A percentile compares a stretch with the other conserved stretches of the same genome.
phyloP scores from a whole-genome alignment of 1,140 invertebrate species.

The Cyrtorhinus lividipennis region DNA sequence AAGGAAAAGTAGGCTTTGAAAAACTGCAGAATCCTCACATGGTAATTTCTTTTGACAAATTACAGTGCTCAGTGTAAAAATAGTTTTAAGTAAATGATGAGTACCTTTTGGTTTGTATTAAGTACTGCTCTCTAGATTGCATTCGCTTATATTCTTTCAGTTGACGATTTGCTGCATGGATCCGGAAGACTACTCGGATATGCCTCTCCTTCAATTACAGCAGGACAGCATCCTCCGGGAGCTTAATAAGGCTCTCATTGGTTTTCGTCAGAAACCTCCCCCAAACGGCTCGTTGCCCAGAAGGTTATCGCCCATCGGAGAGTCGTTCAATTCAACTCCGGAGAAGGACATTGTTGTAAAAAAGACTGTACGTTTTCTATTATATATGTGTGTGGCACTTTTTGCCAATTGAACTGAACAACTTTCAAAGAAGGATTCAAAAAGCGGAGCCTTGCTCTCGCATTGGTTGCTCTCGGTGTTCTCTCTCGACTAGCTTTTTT shows the following conservation, averaged over 20 bases:
- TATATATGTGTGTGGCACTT: no score
- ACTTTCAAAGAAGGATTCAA: no score
- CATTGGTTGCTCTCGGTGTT: no score
- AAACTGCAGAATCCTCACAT: slow-evolving; percentile 5
- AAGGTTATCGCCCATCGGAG: slow-evolving; percentile 53
- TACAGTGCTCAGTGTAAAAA: neutral
- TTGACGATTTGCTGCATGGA: slow-evolving; percentile 53
- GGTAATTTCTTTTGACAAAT: no score
- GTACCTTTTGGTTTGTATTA: neutral
- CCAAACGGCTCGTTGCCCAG: slow-evolving; percentile 28
- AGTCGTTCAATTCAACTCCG: slow-evolving; percentile 45
- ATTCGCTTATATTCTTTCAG: slow-evolving; percentile 30
- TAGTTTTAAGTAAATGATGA: neutral
- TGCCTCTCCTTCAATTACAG: slow-evolving; percentile 54
- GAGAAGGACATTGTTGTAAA: slow-evolving; percentile 27
- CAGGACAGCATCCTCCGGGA: slow-evolving; percentile 61
- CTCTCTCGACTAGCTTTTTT: no score
- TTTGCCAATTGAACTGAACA: no score
- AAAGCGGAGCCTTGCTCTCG: no score
- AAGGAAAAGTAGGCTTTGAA: slow-evolving; percentile 21
- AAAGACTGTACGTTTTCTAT: neutral
- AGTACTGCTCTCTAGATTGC: no score
- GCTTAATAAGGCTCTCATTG: slow-evolving; percentile 62
- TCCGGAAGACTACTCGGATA: slow-evolving; percentile 51
- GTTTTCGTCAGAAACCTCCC: slow-evolving; percentile 46